Conservation (phyloP, 2,888 invertebrate genomes). For the Caradrina kadenii region DNA sequence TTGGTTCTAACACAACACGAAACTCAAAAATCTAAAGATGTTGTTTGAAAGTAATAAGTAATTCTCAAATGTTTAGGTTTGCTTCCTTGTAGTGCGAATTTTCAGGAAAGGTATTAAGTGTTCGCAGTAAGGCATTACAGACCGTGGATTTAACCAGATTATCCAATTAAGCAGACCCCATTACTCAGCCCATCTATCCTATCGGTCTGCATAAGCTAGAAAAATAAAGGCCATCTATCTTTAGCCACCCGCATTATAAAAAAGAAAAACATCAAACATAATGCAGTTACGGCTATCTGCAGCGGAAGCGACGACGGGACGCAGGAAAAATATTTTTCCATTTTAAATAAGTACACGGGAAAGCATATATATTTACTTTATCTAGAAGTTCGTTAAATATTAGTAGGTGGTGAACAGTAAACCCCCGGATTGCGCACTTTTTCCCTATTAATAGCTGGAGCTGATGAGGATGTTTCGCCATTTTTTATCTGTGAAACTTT, state of each 20-base stretch:
- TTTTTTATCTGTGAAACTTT: conserved; percentile 71
- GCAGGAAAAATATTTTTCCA: conserved; percentile 88
- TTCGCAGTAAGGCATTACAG: neutral
- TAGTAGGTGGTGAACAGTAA: conserved; percentile 81
- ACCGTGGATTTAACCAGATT: neutral
- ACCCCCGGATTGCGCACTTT: conserved; percentile 75
- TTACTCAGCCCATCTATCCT: conserved; percentile 33
- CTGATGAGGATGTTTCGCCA: conserved; percentile 77
- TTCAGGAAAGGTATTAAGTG: too few relatives aligned
- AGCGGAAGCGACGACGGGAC: conserved; percentile 74
- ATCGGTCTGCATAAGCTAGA: conserved; percentile 57
- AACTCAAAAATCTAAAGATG: too few relatives aligned
- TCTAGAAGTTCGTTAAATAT: conserved; percentile 88
- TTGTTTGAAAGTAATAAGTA: too few relatives aligned
- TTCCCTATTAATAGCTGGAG: conserved; percentile 82
- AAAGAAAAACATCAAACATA: conserved; percentile 71
- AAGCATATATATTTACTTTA: conserved; percentile 87
- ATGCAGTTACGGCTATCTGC: conserved; percentile 69
- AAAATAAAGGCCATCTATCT: conserved; percentile 66
- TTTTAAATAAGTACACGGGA: conserved; percentile 85
- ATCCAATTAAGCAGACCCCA: conserved; percentile 23
- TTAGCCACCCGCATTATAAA: conserved; percentile 66
- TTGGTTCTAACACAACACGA: too few relatives aligned
- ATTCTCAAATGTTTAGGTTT: too few relatives aligned
- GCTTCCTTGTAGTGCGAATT: too few relatives aligned